Evolutionary conservation across 2,888 invertebrate species (phyloP).

Genomic region (Opisthograptis luteolata): DNA sequence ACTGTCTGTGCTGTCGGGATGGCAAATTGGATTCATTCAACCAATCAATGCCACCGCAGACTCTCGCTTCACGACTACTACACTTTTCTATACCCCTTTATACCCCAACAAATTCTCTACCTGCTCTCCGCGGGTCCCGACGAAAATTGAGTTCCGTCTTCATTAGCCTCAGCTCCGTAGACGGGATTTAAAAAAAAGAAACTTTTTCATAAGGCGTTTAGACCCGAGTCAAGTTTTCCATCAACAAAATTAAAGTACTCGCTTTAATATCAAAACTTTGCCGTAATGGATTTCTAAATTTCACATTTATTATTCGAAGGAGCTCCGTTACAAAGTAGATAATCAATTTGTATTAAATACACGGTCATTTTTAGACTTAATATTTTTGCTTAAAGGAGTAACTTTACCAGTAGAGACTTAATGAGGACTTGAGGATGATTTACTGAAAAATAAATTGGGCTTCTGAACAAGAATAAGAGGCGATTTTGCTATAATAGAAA

Average conservation of each 20-base stretch:
- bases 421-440: conserved; percentile 25
- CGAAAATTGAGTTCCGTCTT: conserved; percentile 73
- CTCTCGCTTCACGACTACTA: conserved; percentile 36
- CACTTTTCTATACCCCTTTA: conserved; percentile 43
- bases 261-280: conserved; percentile 76
- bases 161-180: conserved; percentile 68
- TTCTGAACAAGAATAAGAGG: neutral
- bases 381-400: conserved; percentile 17
- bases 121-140: conserved; percentile 44
- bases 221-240: conserved; percentile 74
- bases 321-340: conserved; percentile 39
- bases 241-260: conserved; percentile 79
- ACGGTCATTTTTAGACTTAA: conserved; percentile 27
- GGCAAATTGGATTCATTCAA: conserved; percentile 62
- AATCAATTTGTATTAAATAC: conserved; percentile 42
- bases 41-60: conserved; percentile 58
- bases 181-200: conserved; percentile 63
- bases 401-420: conserved; percentile 1
- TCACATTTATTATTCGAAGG: conserved; percentile 66
- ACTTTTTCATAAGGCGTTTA: conserved; percentile 72
- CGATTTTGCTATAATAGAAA: conserved; percentile 2
- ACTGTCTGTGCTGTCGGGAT: conserved; percentile 45
- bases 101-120: conserved; percentile 34
- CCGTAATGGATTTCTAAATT: conserved; percentile 78
- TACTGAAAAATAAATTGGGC: conserved; percentile 18